A percentile compares a stretch with the other conserved stretches of the same genome.
These are phyloP conservation scores for Ceratoteleas bidentatus DNA, from an alignment of 1,140 invertebrate species.

Conservation along the genomic window DNA sequence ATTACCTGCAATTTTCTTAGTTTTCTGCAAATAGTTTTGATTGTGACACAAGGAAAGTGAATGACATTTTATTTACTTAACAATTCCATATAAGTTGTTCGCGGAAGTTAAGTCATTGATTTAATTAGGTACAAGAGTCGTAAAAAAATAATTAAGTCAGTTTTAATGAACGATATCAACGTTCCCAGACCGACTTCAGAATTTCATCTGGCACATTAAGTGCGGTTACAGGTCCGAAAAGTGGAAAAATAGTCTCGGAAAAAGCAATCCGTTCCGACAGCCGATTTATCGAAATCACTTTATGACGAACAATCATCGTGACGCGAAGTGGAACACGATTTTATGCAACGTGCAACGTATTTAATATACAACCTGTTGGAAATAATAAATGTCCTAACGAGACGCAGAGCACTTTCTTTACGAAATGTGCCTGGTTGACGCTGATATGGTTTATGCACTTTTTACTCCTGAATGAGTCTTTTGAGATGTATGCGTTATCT, in stretches of 20 bases:
- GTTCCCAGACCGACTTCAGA: not conserved
- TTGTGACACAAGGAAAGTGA: too few species aligned
- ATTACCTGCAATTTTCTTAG: too few species aligned
- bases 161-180: not conserved
- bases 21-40: too few species aligned
- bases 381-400: slow-evolving; percentile 43
- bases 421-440: slow-evolving; percentile 8
- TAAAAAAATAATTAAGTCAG: too few species aligned
- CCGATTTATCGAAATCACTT: slow-evolving; percentile 26
- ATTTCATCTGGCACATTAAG: not conserved
- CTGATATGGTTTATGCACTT: slow-evolving; percentile 7
- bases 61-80: too few species aligned
- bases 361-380: slow-evolving; percentile 42
- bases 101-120: too few species aligned
- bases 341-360: slow-evolving; percentile 34
- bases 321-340: slow-evolving; percentile 29
- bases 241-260: slow-evolving; percentile 1
- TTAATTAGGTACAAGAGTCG: too few species aligned
- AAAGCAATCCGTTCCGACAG: not conserved
- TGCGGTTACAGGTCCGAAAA: not conserved
- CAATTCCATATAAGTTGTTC: too few species aligned
- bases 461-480: slow-evolving; percentile 26
- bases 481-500: slow-evolving; percentile 24
- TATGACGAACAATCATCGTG: slow-evolving; percentile 41
- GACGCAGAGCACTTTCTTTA: slow-evolving; percentile 34